Conservation (phyloP, 1,140 invertebrate genomes). For the Medauroidea extradentata region DNA sequence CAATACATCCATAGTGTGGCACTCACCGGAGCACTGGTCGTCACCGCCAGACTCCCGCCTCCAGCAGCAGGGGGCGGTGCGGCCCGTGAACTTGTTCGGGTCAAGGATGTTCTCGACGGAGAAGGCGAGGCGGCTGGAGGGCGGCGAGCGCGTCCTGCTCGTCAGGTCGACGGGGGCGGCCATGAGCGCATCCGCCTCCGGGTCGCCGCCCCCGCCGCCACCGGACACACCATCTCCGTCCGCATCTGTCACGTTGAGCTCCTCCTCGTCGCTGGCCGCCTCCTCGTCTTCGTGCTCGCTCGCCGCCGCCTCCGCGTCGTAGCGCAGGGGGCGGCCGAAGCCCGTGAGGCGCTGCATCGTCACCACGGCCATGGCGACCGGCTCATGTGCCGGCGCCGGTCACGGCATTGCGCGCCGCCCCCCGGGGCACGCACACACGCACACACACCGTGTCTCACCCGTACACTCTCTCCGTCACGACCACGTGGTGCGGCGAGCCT, state of each 20-base stretch:
- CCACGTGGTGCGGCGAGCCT: no score
- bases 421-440: no score
- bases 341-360: constrained; percentile 15
- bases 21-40: constrained; percentile 10
- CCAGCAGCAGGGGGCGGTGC: constrained; percentile 46
- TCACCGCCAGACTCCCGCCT: constrained; percentile 30
- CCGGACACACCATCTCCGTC: constrained; percentile 22
- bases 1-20: no score
- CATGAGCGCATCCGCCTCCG: constrained; percentile 31
- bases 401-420: no score
- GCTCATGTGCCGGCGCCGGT: neutral
- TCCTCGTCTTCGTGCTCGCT: constrained; percentile 26
- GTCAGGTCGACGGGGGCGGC: constrained; percentile 13
- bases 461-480: no score
- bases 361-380: constrained; percentile 8
- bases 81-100: constrained; percentile 83
- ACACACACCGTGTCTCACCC: no score
- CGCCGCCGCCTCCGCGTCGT: constrained; percentile 23
- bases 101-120: constrained; percentile 90
- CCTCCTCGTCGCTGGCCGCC: constrained; percentile 24
- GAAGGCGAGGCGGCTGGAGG: constrained; percentile 75
- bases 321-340: constrained; percentile 17
- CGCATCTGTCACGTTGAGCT: neutral
- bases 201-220: constrained; percentile 26
- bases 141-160: constrained; percentile 58